A percentile compares a stretch with the other conserved stretches of the same genome.
phyloP scores from a whole-genome alignment of 2,888 invertebrate genomes.

The Vannuccia rotundouncinata region DNA sequence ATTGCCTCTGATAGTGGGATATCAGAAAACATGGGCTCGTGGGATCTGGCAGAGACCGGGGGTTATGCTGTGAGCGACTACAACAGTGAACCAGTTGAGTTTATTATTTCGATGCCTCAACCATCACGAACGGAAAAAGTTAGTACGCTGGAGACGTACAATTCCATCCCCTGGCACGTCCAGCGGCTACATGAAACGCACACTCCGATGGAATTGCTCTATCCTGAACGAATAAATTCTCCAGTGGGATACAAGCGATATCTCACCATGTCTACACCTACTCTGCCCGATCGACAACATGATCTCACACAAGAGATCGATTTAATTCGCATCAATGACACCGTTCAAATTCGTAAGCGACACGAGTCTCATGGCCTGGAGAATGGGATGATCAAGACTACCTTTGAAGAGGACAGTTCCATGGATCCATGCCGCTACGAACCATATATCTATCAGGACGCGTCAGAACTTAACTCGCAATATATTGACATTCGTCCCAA shows the following conservation, averaged over 20 bases:
- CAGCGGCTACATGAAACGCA: background rate
- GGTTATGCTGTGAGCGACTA: background rate
- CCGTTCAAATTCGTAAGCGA: background rate
- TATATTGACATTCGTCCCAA: background rate
- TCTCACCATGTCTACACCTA: background rate
- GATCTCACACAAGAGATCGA: background rate
- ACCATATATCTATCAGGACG: background rate
- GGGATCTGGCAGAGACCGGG: background rate
- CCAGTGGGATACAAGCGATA: background rate
- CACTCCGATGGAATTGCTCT: background rate
- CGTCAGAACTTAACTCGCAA: background rate
- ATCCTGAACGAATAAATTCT: background rate
- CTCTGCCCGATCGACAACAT: background rate
- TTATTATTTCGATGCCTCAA: background rate
- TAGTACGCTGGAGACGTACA: background rate
- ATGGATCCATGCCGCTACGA: background rate
- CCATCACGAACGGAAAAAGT: background rate
- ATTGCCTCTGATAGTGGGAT: background rate
- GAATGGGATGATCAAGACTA: background rate
- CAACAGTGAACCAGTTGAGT: background rate
- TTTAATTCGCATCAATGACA: background rate
- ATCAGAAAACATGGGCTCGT: background rate
- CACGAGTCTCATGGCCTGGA: background rate
- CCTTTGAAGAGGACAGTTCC: background rate
- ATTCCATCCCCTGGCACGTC: background rate